A percentile compares a stretch with the other conserved stretches of the same genome.
phyloP scores from a whole-genome alignment of 2,888 invertebrate species.

The Mythimna impura region DNA sequence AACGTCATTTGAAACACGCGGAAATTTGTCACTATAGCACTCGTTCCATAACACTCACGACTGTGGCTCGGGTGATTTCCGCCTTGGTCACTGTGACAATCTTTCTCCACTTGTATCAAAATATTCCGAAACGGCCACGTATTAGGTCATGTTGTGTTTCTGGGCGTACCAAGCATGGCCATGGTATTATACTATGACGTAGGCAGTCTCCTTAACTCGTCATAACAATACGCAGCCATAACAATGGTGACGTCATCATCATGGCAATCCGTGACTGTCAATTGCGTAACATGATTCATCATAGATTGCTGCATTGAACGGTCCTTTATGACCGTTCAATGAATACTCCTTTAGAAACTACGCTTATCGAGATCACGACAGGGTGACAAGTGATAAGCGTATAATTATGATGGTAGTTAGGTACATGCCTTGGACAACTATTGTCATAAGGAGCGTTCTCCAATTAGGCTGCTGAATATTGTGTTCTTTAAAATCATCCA shows the following conservation, averaged over 20 bases:
- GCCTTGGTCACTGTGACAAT: no score
- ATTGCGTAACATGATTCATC: conserved; percentile 10
- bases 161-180: no score
- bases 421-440: background rate
- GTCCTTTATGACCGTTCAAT: background rate
- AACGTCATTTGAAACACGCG: no score
- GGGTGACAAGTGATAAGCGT: conserved; percentile 22
- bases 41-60: no score
- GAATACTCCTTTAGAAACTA: conserved; percentile 17
- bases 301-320: conserved; percentile 16
- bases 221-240: background rate
- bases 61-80: no score
- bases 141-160: no score
- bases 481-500: no score
- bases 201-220: background rate
- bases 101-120: no score
- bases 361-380: conserved; percentile 23
- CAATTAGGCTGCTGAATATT: background rate
- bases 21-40: no score
- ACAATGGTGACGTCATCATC: conserved; percentile 17
- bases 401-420: background rate
- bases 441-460: background rate
- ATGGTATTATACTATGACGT: no score
- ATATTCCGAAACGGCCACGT: no score
- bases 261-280: conserved; percentile 15